Evolutionary conservation across 2,113 vertebrate genomes (phyloP).

Genomic region (Caracal caracal): DNA sequence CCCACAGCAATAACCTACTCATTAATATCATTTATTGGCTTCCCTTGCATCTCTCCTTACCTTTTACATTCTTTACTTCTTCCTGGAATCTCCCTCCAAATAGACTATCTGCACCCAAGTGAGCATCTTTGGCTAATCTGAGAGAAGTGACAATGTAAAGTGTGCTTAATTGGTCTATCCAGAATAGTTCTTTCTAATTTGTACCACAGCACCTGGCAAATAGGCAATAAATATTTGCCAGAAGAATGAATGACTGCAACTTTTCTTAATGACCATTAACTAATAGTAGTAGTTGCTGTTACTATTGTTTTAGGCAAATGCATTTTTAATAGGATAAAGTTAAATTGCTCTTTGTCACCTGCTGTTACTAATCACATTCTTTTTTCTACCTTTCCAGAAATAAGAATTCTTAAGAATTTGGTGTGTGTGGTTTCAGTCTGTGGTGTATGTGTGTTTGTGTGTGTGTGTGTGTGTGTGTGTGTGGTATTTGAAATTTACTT

Average conservation of each 20-base stretch:
- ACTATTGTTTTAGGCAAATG: neutral
- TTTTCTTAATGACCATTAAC: neutral
- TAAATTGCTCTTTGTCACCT: neutral
- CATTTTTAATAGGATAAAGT: neutral
- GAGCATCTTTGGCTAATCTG: neutral
- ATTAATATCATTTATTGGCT: neutral
- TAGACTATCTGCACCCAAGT: neutral
- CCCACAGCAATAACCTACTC: neutral
- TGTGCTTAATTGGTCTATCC: neutral
- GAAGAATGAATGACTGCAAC: neutral
- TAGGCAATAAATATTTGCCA: slow-evolving; percentile 15
- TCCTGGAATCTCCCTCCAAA: neutral
- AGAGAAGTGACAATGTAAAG: neutral
- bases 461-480: neutral
- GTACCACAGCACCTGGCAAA: neutral
- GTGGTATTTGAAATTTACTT: neutral
- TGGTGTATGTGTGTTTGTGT: neutral
- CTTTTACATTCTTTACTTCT: neutral
- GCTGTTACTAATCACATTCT: neutral
- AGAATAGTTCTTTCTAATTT: neutral
- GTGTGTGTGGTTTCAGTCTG: neutral
- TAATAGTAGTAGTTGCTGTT: neutral
- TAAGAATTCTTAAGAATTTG: neutral
- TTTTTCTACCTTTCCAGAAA: neutral
- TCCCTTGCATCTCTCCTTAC: neutral